Base-by-base conservation (phyloP, 2,113 vertebrate species). In the Psephotus haematonotus region DNA sequence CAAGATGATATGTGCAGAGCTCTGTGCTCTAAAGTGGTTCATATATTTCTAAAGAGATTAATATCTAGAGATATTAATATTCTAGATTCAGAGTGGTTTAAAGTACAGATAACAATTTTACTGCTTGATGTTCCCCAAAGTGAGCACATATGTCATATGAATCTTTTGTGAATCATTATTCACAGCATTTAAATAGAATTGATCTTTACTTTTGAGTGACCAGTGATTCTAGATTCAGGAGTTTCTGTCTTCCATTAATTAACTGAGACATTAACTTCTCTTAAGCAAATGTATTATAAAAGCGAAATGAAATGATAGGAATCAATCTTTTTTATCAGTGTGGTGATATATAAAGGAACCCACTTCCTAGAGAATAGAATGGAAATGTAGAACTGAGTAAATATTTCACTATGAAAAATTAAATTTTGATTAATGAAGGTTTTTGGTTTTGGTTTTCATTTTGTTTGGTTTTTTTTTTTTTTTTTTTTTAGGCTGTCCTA, bases 151-250 rank as follows among this genome's bases (percentile, higher is more conserved):
- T 53, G 35, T 75, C 69, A 68, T 44, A 31, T 52, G 65, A 92
- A 88, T 81, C 72, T 91, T 88, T 49, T 44, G 52, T 75, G 65
- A 76, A 53, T 49, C 41, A 57, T 86, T 92, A 91, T 82, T 89
- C 59, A 65, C 28, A 72, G 10, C 17, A 65, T 46, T 93, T 92
- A 79, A 82, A 68, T 52, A 70, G 35, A 19, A 78, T 20, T 82
- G 47, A 94, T 93, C 60, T 78, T 79, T 82, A 83, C 64, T 86
- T 90, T 94, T 57, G 55, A 95, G 55, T 88, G 80, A 86, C 69
- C 92, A 79, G 22, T 13, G 12, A 72, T n/a, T 88, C 69, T 80
- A 77, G 55, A 88, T 90, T 70, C 43, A 62, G 22, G 28, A 70
- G 25, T 60, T 88, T 84, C 80, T 86, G 20, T 57, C 77, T 95